These are phyloP conservation scores for Sphaeramia orbicularis DNA, from an alignment of 2,797 vertebrate genomes.

Conservation along the genomic window DNA sequence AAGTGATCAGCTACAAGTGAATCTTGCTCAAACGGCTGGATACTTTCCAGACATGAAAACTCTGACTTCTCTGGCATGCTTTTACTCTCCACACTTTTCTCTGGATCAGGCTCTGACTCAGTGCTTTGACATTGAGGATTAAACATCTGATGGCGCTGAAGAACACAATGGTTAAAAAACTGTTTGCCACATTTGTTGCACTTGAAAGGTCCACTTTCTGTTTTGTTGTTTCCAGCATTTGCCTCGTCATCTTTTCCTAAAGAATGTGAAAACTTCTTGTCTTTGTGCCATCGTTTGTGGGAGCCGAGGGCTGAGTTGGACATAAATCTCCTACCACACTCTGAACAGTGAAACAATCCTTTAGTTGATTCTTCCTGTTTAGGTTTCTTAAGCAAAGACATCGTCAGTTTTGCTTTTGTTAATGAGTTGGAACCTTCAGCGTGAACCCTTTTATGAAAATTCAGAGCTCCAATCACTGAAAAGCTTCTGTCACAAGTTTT, in stretches of 20 bases:
- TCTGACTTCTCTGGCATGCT: background rate
- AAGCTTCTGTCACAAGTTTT: conserved; percentile 80
- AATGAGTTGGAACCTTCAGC: conserved; percentile 46
- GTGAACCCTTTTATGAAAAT: conserved; percentile 84
- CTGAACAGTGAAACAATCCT: conserved; percentile 76
- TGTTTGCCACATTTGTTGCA: conserved; percentile 80
- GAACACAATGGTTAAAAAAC: conserved; percentile 80
- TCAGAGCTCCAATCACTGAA: conserved; percentile 81
- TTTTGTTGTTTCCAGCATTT: conserved; percentile 45
- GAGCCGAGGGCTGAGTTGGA: conserved; percentile 84
- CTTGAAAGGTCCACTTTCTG: conserved; percentile 73
- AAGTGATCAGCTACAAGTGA: conserved; percentile 61
- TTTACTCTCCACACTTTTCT: conserved; percentile 3
- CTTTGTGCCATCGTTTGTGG: conserved; percentile 84
- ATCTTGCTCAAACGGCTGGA: conserved; percentile 55
- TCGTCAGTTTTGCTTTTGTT: conserved; percentile 37
- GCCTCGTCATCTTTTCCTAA: conserved; percentile 64
- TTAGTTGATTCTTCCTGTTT: conserved; percentile 63
- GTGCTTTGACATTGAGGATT: conserved; percentile 65
- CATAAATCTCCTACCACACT: conserved; percentile 83
- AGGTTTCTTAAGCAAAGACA: conserved; percentile 43
- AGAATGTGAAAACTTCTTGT: conserved; percentile 72
- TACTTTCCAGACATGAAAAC: conserved; percentile 63
- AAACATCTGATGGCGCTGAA: conserved; percentile 78
- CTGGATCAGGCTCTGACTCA: conserved; percentile 19